Evolutionary conservation across 2,888 invertebrate genomes (phyloP), one percentile per base, ranked within the genome.

Genomic region (Scaeva pyrastri): DNA sequence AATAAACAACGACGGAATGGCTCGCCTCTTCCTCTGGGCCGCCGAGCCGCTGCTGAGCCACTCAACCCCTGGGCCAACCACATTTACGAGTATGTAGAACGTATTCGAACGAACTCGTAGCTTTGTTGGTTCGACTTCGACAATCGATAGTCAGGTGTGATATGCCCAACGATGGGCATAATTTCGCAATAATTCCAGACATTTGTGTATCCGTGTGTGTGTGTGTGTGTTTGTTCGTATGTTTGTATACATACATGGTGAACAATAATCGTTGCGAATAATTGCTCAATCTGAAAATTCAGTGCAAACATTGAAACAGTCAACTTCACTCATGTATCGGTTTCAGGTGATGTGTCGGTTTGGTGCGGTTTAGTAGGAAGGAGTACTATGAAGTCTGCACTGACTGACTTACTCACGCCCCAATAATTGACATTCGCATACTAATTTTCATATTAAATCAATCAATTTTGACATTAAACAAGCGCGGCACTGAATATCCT

Each of bases 361-460:
- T 1, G 31, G 10, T 1, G 2, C 16, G 56, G 23, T 52, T 52
- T 23, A 23, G 23, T 56, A 31, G 56, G n/a, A n/a, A n/a, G n/a
- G n/a, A n/a, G n/a, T n/a, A 10, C 31, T 56, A 31, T 56, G 56
- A 56, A 16, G 56, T 56, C 11, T 56, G 16, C 2, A 4, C 62
- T 62, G 43, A 50, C 14, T 55, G 48, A 56, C 16, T 21, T 36
- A 41, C 45, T 64, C 52, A 78, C 48, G 78, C 73, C 23, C 73
- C 31, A 56, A 19, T 60, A 74, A 56, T 70, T 79, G 79, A 56
- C 62, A 70, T 62, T 83, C 68, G 83, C 74, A 83, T 70, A 74
- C 79, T 79, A 56, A 84, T 79, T 84, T 84, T 84, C 79, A 84
- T 84, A 84, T 84, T 84, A 84, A 84, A 84, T 84, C 84, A 85